phyloP scores from a whole-genome alignment of 2,797 vertebrate species.

The Denticeps clupeoides region DNA sequence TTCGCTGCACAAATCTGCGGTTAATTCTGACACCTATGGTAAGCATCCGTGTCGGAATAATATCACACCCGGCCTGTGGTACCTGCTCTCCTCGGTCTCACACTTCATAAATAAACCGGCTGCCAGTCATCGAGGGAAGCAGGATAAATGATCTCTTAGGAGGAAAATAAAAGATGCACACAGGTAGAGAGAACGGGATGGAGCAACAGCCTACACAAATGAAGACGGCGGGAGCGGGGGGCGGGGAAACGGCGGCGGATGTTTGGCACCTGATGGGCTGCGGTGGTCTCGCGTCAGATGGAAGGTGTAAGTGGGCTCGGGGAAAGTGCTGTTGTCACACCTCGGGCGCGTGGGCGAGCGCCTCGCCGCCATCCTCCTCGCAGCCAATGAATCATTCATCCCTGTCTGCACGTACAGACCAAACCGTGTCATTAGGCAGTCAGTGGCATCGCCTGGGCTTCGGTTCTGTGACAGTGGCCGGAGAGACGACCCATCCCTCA shows the following conservation, averaged over 20 bases:
- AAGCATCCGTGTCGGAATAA: no score
- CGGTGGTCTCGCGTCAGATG: no score
- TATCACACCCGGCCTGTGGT: no score
- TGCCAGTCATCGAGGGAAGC: background rate
- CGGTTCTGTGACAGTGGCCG: constrained; percentile 32
- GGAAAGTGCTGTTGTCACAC: constrained; percentile 6
- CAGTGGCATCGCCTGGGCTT: constrained; percentile 51
- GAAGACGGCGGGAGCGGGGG: constrained; percentile 11
- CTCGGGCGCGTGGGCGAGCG: constrained; percentile 2
- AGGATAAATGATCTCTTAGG: background rate
- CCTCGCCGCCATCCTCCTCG: constrained; percentile 22
- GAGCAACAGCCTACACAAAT: no score
- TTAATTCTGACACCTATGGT: no score
- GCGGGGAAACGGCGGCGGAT: no score
- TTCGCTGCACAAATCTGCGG: no score
- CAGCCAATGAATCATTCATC: constrained; percentile 60
- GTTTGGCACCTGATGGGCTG: no score
- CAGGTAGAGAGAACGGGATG: no score
- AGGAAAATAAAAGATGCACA: background rate
- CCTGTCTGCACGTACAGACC: constrained; percentile 58
- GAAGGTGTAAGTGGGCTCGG: constrained; percentile 7
- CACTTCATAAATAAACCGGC: background rate
- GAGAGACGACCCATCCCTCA: no score
- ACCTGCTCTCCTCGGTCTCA: background rate
- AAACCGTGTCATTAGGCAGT: constrained; percentile 52